Percentiles rank a stretch among this genome's conserved stretches.
Evolutionary conservation across 1,140 invertebrate genomes (phyloP).

Genomic region (Leguminivora glycinivorella): DNA sequence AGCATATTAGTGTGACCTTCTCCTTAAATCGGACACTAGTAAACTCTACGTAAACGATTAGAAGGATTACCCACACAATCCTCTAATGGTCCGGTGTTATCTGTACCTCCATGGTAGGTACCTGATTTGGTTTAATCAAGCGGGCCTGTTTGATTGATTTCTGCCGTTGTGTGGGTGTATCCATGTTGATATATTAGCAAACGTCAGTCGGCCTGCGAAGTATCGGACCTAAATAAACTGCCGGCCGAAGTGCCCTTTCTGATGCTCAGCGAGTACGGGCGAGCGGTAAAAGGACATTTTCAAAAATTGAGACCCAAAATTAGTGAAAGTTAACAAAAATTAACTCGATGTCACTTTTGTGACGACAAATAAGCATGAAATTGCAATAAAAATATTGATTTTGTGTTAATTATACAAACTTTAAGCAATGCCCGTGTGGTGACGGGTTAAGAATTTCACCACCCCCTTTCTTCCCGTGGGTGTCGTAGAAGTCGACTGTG

Average conservation of each 20-base stretch:
- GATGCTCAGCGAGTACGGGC: not conserved
- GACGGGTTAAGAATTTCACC: too few relatives aligned
- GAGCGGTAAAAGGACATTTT: not conserved
- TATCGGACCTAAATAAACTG: constrained; percentile 12
- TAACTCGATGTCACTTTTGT: too few relatives aligned
- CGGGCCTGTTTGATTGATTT: not conserved
- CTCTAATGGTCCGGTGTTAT: not conserved
- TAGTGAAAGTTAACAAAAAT: too few relatives aligned
- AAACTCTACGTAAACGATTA: not conserved
- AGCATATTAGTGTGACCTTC: not conserved
- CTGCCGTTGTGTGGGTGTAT: constrained; percentile 5
- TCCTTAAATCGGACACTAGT: not conserved
- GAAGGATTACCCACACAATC: not conserved
- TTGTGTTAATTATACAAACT: too few relatives aligned
- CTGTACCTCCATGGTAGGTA: not conserved
- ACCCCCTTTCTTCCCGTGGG: too few relatives aligned
- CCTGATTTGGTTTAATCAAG: constrained; percentile 5
- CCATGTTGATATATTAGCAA: constrained; percentile 15
- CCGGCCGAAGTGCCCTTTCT: not conserved
- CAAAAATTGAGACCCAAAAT: too few relatives aligned
- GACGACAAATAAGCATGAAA: too few relatives aligned
- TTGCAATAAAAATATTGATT: too few relatives aligned
- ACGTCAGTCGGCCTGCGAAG: constrained; percentile 3
- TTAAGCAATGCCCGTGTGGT: too few relatives aligned
- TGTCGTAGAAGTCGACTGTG: too few relatives aligned